Evolutionary conservation across 2,797 vertebrate species (phyloP).

Genomic region (Artibeus lituratus): DNA sequence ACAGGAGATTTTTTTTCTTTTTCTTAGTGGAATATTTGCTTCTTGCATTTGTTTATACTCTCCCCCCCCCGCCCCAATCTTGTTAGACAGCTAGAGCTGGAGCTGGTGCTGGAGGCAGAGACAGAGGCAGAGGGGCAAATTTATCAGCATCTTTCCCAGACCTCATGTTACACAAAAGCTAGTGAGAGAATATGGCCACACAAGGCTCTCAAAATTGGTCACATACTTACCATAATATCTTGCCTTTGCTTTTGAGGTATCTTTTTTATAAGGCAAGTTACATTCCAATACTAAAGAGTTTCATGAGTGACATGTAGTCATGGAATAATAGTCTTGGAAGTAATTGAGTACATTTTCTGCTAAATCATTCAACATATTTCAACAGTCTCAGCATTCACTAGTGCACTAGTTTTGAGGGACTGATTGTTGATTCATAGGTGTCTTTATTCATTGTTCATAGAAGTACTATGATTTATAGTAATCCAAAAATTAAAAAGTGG

Average conservation of each 20-base stretch:
- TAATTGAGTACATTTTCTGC: conserved; percentile 26
- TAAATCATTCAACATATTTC: conserved; percentile 40
- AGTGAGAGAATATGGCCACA: background rate
- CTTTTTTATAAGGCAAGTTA: conserved; percentile 2
- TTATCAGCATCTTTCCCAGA: background rate
- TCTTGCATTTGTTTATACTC: background rate
- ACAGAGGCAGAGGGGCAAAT: background rate
- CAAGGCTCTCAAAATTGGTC: background rate
- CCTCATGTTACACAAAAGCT: background rate
- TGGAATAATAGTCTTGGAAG: conserved; percentile 14
- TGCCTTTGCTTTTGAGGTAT: background rate
- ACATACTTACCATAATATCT: background rate
- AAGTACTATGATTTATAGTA: conserved; percentile 22
- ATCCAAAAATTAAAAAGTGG: background rate
- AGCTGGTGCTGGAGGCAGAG: background rate
- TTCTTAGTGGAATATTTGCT: background rate
- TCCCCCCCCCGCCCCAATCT: background rate
- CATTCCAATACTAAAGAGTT: background rate
- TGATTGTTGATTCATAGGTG: conserved; percentile 19
- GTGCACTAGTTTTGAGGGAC: conserved; percentile 14
- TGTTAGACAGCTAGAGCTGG: background rate
- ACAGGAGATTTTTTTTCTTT: background rate
- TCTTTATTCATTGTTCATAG: conserved; percentile 16
- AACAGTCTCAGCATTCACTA: conserved; percentile 20
- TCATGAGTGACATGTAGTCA: background rate